These are phyloP conservation scores for Drosophila neocordata DNA, from an alignment of 1,140 invertebrate genomes.

Conservation along the genomic window DNA sequence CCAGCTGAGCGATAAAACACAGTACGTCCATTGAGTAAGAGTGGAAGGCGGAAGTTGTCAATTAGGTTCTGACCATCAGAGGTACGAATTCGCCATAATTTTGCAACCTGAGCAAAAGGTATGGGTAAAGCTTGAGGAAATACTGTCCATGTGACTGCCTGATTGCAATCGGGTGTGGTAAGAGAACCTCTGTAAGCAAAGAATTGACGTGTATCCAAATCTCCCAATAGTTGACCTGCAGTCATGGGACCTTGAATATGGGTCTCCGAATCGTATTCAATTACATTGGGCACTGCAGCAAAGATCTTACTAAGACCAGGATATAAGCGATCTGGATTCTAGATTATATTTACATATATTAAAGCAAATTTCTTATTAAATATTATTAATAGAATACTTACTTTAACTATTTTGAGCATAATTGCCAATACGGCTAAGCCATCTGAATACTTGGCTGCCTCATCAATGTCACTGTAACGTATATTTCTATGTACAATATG, in stretches of 20 bases:
- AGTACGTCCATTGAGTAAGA: conserved; percentile 84
- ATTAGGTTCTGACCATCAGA: conserved; percentile 31
- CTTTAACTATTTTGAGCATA: conserved; percentile 59
- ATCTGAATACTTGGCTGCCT: conserved; percentile 51
- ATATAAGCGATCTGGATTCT: conserved; percentile 46
- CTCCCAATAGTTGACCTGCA: conserved; percentile 85
- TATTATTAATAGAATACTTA: conserved; percentile 7
- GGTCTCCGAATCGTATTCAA: conserved; percentile 26
- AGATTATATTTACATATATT: not conserved
- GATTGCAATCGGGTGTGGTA: conserved; percentile 94
- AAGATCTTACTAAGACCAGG: conserved; percentile 55
- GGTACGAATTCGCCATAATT: conserved; percentile 50
- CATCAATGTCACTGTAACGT: conserved; percentile 37
- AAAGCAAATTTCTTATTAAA: conserved; percentile 8
- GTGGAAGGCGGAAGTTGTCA: conserved; percentile 52
- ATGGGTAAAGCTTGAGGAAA: conserved; percentile 91
- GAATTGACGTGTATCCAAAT: conserved; percentile 84
- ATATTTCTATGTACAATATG: conserved; percentile 73
- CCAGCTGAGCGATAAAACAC: conserved; percentile 83
- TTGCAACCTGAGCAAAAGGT: conserved; percentile 88
- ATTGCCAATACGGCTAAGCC: conserved; percentile 67
- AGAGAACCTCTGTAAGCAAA: conserved; percentile 94
- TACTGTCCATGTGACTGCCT: conserved; percentile 95
- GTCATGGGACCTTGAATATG: conserved; percentile 46
- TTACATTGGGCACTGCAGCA: conserved; percentile 23